phyloP scores from a whole-genome alignment of 2,888 invertebrate species.

The Galeopsomyia nigrocyanea region DNA sequence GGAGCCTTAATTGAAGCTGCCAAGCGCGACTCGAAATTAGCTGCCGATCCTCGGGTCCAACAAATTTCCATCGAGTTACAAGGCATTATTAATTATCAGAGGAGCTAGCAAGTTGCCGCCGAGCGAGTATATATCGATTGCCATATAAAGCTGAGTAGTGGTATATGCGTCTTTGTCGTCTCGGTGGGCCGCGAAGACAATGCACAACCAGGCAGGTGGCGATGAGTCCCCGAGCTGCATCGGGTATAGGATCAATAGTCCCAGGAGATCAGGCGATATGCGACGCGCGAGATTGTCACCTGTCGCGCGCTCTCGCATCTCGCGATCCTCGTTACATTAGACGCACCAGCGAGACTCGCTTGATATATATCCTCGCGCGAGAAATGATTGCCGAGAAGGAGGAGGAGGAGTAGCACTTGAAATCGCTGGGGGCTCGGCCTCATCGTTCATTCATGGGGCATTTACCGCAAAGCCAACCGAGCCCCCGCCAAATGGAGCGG shows the following conservation, averaged over 20 bases:
- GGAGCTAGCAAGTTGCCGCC: conserved; percentile 27
- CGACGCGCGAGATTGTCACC: conserved; percentile 30
- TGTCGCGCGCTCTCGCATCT: conserved; percentile 13
- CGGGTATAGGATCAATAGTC: conserved; percentile 20
- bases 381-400: conserved; percentile 54
- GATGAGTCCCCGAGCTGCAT: not conserved
- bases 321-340: not conserved
- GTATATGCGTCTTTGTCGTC: not conserved
- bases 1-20: too few relatives aligned
- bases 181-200: conserved; percentile 15
- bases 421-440: conserved; percentile 57
- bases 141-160: too few relatives aligned
- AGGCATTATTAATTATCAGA: conserved; percentile 27
- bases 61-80: conserved; percentile 15
- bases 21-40: too few relatives aligned
- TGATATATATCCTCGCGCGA: conserved; percentile 33
- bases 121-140: conserved; percentile 3
- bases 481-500: conserved; percentile 61
- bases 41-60: too few relatives aligned
- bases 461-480: conserved; percentile 64
- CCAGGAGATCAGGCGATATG: not conserved
- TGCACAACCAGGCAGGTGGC: conserved; percentile 30
- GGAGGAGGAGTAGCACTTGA: conserved; percentile 60
- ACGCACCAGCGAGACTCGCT: conserved; percentile 5
- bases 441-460: conserved; percentile 69